phyloP scores from a whole-genome alignment of 1,140 invertebrate species.

The Dendroctonus ponderosae region DNA sequence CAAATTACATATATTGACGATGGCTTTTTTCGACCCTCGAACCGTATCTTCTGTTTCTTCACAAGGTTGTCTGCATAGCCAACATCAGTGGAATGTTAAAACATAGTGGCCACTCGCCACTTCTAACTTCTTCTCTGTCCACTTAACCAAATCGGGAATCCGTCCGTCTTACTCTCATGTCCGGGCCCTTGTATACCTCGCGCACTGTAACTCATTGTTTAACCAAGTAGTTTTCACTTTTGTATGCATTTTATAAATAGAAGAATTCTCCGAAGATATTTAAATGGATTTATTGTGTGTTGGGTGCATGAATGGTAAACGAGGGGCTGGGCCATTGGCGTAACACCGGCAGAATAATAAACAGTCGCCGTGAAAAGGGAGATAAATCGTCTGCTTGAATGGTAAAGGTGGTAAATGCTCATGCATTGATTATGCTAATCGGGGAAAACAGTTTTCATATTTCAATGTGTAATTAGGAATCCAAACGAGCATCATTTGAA shows the following conservation, averaged over 20 bases:
- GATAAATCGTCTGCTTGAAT: background rate
- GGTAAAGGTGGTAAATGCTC: background rate
- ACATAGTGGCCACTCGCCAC: background rate
- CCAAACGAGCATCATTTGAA: no score
- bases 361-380: background rate
- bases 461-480: no score
- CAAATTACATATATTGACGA: no score
- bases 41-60: conserved; percentile 18
- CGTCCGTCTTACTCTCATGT: background rate
- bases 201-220: conserved; percentile 28
- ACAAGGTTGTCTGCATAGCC: conserved; percentile 36
- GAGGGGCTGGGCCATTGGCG: conserved; percentile 10
- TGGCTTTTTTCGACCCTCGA: conserved; percentile 8
- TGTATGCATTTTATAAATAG: conserved; percentile 31
- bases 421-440: background rate
- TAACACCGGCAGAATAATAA: conserved; percentile 9
- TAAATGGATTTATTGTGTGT: conserved; percentile 27
- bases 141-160: background rate
- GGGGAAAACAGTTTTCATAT: background rate
- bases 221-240: conserved; percentile 30
- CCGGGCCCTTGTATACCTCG: conserved; percentile 12
- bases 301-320: conserved; percentile 23
- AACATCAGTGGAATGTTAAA: conserved; percentile 31
- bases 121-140: background rate
- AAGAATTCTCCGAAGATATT: conserved; percentile 28